These are phyloP conservation scores for Aptenodytes forsteri DNA, from an alignment of 2,113 vertebrate genomes.

Conservation along the genomic window DNA sequence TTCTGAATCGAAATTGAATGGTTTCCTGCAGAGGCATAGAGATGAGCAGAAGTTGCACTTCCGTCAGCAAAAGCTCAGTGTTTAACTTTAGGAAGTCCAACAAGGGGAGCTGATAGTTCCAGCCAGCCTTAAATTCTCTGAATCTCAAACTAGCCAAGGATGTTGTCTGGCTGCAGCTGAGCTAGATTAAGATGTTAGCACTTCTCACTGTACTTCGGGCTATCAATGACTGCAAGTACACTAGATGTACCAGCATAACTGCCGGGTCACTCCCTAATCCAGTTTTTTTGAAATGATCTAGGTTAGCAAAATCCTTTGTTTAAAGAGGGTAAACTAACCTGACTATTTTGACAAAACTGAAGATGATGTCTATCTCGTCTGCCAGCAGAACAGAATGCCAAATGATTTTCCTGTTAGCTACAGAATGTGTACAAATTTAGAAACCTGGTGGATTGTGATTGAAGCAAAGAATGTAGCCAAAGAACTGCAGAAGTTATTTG, in stretches of 20 bases:
- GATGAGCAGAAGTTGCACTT: neutral
- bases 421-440: neutral
- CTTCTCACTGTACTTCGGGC: neutral
- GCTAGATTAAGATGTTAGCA: neutral
- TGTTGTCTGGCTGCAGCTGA: neutral
- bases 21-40: neutral
- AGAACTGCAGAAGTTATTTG: neutral
- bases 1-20: neutral
- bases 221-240: neutral
- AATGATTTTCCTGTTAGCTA: neutral
- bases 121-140: neutral
- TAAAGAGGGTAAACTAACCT: neutral
- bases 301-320: neutral
- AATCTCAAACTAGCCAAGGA: neutral
- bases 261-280: neutral
- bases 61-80: neutral
- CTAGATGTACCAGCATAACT: neutral
- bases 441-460: neutral
- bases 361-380: neutral
- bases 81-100: neutral
- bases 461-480: neutral
- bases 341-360: neutral
- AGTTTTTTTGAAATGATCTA: neutral
- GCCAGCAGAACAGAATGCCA: neutral
- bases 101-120: neutral